Conservation (phyloP, 2,113 vertebrate species). For the Myocastor coypus region DNA sequence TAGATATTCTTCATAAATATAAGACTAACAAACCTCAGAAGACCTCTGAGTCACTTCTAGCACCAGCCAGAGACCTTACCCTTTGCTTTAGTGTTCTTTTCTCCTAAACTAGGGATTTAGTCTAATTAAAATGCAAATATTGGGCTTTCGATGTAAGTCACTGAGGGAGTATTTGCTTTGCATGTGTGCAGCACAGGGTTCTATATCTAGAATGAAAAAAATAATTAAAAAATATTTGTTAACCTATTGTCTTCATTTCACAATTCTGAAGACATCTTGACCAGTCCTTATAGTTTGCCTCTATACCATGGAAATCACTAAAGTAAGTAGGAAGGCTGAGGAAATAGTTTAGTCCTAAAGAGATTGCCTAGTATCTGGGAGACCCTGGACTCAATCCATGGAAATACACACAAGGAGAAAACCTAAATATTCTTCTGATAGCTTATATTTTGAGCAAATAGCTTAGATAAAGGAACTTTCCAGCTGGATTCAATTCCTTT, state of each 20-base stretch:
- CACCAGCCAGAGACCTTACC: not conserved
- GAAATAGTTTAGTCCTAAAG: not conserved
- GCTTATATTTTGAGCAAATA: conserved; percentile 38
- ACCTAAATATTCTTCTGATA: not conserved
- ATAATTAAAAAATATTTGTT: not conserved
- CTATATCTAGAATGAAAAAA: not conserved
- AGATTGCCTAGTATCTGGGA: not conserved
- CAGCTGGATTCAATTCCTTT: not conserved
- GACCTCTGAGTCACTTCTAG: not conserved
- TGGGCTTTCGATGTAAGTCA: not conserved
- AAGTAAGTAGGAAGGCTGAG: not conserved
- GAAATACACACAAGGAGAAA: not conserved
- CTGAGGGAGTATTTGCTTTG: not conserved
- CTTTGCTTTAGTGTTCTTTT: not conserved
- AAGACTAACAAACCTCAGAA: not conserved
- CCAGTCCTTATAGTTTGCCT: not conserved
- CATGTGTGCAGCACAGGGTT: not conserved
- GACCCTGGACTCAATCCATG: not conserved
- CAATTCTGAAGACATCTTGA: not conserved
- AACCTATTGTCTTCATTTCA: not conserved
- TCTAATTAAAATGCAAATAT: not conserved
- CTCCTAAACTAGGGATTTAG: not conserved
- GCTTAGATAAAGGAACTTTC: not conserved
- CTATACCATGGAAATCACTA: not conserved
- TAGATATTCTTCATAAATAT: not conserved